Evolutionary conservation across 2,113 vertebrate species (phyloP).

Genomic region (Aptenodytes patagonicus): DNA sequence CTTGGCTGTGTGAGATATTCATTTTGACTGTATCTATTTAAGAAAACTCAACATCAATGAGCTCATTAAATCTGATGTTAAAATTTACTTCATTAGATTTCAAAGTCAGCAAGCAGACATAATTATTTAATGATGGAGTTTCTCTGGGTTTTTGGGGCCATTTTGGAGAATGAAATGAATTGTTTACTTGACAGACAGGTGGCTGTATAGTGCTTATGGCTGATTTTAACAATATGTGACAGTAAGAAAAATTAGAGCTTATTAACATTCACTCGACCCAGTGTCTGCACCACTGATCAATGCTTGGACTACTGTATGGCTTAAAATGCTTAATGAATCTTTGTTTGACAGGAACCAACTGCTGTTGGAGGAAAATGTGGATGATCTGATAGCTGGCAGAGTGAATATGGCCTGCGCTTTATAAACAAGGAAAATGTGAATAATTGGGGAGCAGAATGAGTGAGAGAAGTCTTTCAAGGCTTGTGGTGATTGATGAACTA

Average conservation of each 20-base stretch:
- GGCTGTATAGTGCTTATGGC: background rate
- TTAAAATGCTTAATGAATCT: conserved; percentile 32
- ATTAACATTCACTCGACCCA: conserved; percentile 25
- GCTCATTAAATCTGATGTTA: background rate
- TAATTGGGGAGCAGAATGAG: background rate
- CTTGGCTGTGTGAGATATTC: background rate
- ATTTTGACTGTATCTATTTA: background rate
- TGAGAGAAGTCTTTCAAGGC: background rate
- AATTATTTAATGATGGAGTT: background rate
- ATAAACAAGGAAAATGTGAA: background rate
- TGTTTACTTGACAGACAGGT: conserved; percentile 43
- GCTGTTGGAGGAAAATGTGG: background rate
- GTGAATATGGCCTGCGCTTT: background rate
- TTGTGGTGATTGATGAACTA: conserved; percentile 11
- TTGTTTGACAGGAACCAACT: conserved; percentile 23
- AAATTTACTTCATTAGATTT: background rate
- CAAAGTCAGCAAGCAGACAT: conserved; percentile 2
- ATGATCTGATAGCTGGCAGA: background rate
- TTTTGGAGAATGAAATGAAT: background rate
- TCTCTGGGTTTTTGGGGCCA: background rate
- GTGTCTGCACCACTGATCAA: conserved; percentile 30
- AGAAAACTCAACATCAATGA: background rate
- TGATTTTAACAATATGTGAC: conserved; percentile 43
- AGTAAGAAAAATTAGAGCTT: conserved; percentile 18
- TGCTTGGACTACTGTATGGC: background rate